These are phyloP conservation scores for Cercopithecus mitis DNA, from an alignment of 2,797 vertebrate species.

Conservation along the genomic window DNA sequence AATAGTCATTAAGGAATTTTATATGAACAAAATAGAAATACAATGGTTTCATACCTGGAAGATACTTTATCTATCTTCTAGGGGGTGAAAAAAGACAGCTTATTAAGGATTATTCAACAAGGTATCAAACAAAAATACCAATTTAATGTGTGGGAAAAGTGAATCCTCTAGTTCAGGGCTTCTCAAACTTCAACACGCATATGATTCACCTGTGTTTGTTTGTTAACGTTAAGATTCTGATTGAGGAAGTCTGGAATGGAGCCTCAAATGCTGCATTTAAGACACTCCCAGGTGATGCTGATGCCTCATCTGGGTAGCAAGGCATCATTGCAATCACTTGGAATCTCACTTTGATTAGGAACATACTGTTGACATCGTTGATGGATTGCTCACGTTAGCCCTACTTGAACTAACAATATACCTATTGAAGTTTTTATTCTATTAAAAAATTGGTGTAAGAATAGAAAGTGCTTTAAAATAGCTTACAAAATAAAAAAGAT, in stretches of 20 bases:
- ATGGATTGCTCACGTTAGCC: not conserved
- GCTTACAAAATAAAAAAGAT: not conserved
- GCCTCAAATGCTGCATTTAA: not conserved
- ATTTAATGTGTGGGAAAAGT: not conserved
- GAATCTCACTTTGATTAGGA: not conserved
- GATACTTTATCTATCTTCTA: not conserved
- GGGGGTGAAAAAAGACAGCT: not conserved
- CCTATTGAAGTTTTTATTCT: not conserved
- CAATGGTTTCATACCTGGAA: not conserved
- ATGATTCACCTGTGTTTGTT: not conserved
- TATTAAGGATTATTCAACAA: not conserved
- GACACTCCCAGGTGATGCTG: not conserved
- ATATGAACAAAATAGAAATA: conserved; percentile 15
- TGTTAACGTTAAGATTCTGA: not conserved
- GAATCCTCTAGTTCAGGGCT: not conserved
- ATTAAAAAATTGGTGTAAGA: not conserved
- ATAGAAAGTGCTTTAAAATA: not conserved
- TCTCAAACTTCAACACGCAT: not conserved
- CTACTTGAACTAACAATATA: not conserved
- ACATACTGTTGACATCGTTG: accelerated
- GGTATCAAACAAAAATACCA: not conserved
- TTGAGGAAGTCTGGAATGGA: not conserved
- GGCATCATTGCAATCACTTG: not conserved
- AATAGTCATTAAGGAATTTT: not conserved
- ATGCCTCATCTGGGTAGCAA: too few species aligned